Evolutionary conservation across 23 tunicate species (phyloP), one percentile per base, ranked within the genome.

Genomic region (Diplosoma virens): DNA sequence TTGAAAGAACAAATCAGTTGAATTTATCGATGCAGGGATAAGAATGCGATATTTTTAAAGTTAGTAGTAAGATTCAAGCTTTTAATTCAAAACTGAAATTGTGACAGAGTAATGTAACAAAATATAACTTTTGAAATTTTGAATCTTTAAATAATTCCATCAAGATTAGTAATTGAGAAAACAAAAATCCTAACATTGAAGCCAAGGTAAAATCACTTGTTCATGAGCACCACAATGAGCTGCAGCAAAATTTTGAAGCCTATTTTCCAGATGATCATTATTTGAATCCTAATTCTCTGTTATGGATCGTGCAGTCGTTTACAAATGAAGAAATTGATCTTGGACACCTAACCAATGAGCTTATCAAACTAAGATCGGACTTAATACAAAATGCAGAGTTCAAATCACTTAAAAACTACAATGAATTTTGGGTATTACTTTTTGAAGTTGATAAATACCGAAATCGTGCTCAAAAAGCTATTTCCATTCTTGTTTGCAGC

Each of bases 1-100:
- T 72, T 72, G 60, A 72, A 47, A 72, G 61, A 60, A 72, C 78
- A 72, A 47, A 72, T 47, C 78, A 72, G 78, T 72, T 72, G 74
- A 67, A 36, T 67, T 34, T 67, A 37, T 67, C 52, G 52, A 22
- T 67, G 23, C 74, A 36, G 14, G 52, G 52, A 67, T 34, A 67
- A 67, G 52, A 52, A 35, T 67, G 52, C 27, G 52, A 67, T 67
- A 35, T 67, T 34, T 61, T 67, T 67, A 52, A 67, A 67, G 74
- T 28, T 24, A n/a, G n/a, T 22, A 67, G 74, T 35, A 67, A 67
- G 52, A 37, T 67, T 67, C 22, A 67, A 67, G 74, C 74, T 35
- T 73, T 73, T 48, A 73, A 73, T 26, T 48, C 21, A 35, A 67
- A 67, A 35, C 25, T 73, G 46, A 73, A 73, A 17, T 73, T 48